These are phyloP conservation scores for Sycophila texana DNA, from an alignment of 2,888 invertebrate species.

Conservation along the genomic window DNA sequence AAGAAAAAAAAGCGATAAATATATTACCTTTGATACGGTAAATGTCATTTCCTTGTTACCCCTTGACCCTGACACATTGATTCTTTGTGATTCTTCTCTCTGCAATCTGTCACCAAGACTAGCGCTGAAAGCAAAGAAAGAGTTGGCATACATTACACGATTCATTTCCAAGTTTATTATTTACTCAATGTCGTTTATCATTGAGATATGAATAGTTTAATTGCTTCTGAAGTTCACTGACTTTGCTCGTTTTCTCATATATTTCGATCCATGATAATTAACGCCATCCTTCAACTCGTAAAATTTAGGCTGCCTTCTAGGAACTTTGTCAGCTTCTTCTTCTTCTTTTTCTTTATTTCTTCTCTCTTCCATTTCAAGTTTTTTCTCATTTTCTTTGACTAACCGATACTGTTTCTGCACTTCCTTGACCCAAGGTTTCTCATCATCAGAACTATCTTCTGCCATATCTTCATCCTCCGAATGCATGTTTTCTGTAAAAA, in stretches of 20 bases:
- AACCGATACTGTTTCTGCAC: slow-evolving; percentile 85
- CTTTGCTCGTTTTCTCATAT: slow-evolving; percentile 77
- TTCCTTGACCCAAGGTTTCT: slow-evolving; percentile 87
- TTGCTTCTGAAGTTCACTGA: slow-evolving; percentile 65
- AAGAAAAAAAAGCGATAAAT: slow-evolving; percentile 1
- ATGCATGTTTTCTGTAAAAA: slow-evolving; percentile 32
- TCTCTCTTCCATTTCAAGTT: slow-evolving; percentile 72
- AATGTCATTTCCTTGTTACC: slow-evolving; percentile 91
- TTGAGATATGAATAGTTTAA: neutral
- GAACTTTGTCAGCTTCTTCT: slow-evolving; percentile 59
- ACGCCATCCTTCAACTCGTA: slow-evolving; percentile 80
- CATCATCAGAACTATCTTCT: slow-evolving; percentile 85
- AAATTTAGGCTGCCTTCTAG: slow-evolving; percentile 77
- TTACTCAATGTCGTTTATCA: slow-evolving; percentile 15
- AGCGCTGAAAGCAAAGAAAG: slow-evolving; percentile 75
- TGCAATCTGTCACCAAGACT: slow-evolving; percentile 85
- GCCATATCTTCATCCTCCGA: slow-evolving; percentile 71
- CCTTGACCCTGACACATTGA: slow-evolving; percentile 79
- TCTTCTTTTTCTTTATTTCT: slow-evolving; percentile 69
- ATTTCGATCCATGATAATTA: slow-evolving; percentile 78
- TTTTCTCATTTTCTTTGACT: slow-evolving; percentile 78
- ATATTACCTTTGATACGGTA: slow-evolving; percentile 78
- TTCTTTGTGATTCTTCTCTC: slow-evolving; percentile 78
- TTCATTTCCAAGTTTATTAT: neutral
- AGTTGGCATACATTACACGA: slow-evolving; percentile 6